A percentile compares a stretch with the other conserved stretches of the same genome.
Evolutionary conservation across 1,140 invertebrate species (phyloP).

Genomic region (Chironomus striatipennis): DNA sequence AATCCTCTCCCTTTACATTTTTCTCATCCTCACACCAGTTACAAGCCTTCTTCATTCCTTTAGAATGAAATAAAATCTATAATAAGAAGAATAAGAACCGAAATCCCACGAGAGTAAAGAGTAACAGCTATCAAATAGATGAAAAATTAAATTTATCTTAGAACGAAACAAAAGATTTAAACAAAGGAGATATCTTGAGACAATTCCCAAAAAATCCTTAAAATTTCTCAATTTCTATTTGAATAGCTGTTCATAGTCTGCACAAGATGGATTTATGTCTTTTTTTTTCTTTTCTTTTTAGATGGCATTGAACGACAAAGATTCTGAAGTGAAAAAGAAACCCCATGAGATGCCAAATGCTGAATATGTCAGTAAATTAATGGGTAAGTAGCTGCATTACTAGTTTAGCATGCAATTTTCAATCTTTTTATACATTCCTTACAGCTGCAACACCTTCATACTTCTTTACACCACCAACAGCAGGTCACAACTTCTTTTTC

Average conservation of each 20-base stretch:
- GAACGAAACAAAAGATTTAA: slow-evolving; percentile 17
- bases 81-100: neutral
- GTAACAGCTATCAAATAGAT: neutral
- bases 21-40: neutral
- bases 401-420: neutral
- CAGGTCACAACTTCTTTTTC: slow-evolving; percentile 1
- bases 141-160: neutral
- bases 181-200: neutral
- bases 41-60: no score
- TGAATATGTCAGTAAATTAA: slow-evolving; percentile 18
- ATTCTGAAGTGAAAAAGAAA: neutral
- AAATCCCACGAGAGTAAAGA: slow-evolving; percentile 18
- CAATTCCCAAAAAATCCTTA: neutral
- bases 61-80: neutral
- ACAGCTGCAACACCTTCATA: slow-evolving; percentile 16
- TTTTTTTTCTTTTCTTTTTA: neutral
- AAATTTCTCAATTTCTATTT: neutral
- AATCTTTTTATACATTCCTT: neutral
- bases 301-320: slow-evolving; percentile 1
- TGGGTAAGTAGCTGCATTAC: neutral
- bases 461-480: neutral
- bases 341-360: neutral
- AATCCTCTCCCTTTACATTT: neutral
- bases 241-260: neutral
- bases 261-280: neutral